Evolutionary conservation across 2,113 vertebrate genomes (phyloP).

Genomic region (Dendropsophus ebraccatus): DNA sequence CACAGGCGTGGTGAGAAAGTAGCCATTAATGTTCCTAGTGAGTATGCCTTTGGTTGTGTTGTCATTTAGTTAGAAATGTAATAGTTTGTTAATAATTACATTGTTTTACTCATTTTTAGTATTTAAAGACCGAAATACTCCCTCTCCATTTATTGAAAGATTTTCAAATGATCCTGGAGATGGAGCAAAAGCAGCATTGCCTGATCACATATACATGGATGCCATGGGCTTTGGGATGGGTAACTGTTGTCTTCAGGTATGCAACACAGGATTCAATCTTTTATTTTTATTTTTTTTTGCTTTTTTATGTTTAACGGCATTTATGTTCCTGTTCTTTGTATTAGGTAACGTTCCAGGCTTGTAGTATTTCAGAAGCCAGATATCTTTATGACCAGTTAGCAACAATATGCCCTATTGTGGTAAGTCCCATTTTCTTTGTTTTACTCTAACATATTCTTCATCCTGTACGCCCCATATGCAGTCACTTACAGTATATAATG

Average conservation of each 20-base stretch:
- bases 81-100: background rate
- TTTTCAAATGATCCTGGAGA: constrained; percentile 91
- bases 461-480: too few relatives aligned
- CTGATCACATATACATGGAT: constrained; percentile 97
- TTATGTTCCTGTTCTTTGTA: constrained; percentile 47
- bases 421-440: constrained; percentile 71
- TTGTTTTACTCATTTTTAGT: constrained; percentile 73
- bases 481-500: too few relatives aligned
- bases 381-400: constrained; percentile 98
- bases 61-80: background rate
- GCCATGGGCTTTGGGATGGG: constrained; percentile 99
- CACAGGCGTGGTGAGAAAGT: constrained; percentile 95
- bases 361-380: constrained; percentile 95
- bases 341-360: constrained; percentile 98
- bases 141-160: constrained; percentile 85
- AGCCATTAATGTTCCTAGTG: constrained; percentile 95
- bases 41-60: constrained; percentile 66
- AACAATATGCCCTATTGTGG: constrained; percentile 96
- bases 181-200: constrained; percentile 79
- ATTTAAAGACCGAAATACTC: constrained; percentile 90
- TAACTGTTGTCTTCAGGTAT: constrained; percentile 97
- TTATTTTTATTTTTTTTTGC: too few relatives aligned
- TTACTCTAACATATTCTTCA: too few relatives aligned
- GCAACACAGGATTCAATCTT: too few relatives aligned
- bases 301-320: too few relatives aligned